A percentile compares a stretch with the other conserved stretches of the same genome.
These are phyloP conservation scores for Anorthoa munda DNA, from an alignment of 2,888 invertebrate genomes.

Conservation along the genomic window DNA sequence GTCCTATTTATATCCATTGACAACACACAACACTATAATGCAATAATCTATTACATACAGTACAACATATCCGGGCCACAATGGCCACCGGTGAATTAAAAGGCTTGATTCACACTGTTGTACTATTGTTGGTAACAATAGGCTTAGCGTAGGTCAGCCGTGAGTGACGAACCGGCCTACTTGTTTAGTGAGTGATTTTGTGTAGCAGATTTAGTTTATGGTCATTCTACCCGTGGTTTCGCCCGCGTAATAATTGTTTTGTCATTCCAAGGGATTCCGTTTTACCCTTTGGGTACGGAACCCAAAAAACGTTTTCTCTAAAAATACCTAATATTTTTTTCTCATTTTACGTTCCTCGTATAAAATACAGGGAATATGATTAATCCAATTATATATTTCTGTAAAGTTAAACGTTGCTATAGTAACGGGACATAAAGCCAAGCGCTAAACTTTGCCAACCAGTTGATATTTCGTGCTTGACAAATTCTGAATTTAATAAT, in stretches of 20 bases:
- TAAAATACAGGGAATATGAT: not conserved
- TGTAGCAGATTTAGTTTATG: not conserved
- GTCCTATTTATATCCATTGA: constrained; percentile 7
- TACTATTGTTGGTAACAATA: constrained; percentile 50
- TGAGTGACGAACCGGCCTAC: constrained; percentile 55
- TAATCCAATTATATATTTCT: constrained; percentile 29
- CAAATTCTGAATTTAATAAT: constrained; percentile 23
- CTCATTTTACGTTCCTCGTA: not conserved
- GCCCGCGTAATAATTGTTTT: too few relatives aligned
- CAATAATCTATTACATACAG: constrained; percentile 46
- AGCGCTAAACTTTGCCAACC: constrained; percentile 32
- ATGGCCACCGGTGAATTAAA: constrained; percentile 37
- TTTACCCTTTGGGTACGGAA: too few relatives aligned
- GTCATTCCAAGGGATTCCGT: too few relatives aligned
- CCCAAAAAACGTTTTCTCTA: not conserved
- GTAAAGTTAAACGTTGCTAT: not conserved
- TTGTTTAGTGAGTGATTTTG: constrained; percentile 14
- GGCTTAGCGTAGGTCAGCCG: constrained; percentile 41
- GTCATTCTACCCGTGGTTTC: too few relatives aligned
- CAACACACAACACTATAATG: not conserved
- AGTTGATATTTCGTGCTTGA: constrained; percentile 44
- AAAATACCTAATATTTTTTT: not conserved
- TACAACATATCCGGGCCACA: constrained; percentile 42
- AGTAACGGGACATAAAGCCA: not conserved
- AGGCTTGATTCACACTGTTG: constrained; percentile 47